These are phyloP conservation scores for Clepsis dumicolana DNA, from an alignment of 2,888 invertebrate genomes.

Conservation along the genomic window DNA sequence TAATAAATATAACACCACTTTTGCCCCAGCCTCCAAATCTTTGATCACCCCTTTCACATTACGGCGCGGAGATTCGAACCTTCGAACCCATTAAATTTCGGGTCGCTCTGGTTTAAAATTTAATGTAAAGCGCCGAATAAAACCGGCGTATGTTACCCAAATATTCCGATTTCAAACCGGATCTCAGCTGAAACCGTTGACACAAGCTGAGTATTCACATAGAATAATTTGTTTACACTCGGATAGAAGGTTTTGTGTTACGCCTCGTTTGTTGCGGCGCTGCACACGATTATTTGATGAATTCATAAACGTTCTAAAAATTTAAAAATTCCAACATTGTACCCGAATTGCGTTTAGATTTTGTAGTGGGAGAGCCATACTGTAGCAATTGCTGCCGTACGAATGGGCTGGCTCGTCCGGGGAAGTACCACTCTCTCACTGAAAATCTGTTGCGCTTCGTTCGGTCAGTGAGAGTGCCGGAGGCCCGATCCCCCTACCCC, in stretches of 20 bases:
- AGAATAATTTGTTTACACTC: slow-evolving; percentile 33
- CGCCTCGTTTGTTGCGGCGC: slow-evolving; percentile 3
- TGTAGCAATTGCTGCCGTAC: too few relatives aligned
- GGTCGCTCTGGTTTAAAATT: slow-evolving; percentile 24
- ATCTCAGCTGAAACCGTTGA: slow-evolving; percentile 16
- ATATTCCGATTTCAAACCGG: slow-evolving; percentile 14
- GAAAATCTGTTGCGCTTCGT: too few relatives aligned
- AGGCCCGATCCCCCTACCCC: too few relatives aligned
- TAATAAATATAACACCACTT: neutral
- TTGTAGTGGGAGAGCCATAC: too few relatives aligned
- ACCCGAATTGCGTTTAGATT: too few relatives aligned
- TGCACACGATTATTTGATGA: slow-evolving; percentile 13
- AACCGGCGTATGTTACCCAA: slow-evolving; percentile 15
- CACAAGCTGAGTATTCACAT: slow-evolving; percentile 24
- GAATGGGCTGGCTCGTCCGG: too few relatives aligned
- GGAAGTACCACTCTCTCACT: too few relatives aligned
- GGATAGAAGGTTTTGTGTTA: slow-evolving; percentile 2
- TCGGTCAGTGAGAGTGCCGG: too few relatives aligned
- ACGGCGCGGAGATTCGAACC: slow-evolving; percentile 6
- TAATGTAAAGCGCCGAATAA: slow-evolving; percentile 24
- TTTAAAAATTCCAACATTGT: neutral
- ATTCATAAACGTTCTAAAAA: neutral
- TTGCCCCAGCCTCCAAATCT: neutral
- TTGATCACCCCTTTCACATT: slow-evolving; percentile 12
- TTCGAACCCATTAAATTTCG: slow-evolving; percentile 20